phyloP scores from a whole-genome alignment of 2,797 vertebrate genomes.

The Psittacula echo region DNA sequence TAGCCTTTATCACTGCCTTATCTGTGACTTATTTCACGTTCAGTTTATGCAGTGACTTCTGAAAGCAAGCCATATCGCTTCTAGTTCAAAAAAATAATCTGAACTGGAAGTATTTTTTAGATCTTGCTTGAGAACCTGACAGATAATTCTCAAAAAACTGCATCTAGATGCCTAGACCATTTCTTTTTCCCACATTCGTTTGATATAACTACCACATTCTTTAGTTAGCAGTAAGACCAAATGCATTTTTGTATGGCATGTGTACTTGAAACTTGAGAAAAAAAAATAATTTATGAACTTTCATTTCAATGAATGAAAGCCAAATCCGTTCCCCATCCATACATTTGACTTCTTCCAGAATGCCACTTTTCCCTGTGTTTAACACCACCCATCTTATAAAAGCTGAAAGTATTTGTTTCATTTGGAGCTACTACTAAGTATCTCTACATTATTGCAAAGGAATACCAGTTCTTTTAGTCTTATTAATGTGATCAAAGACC shows the following conservation, averaged over 20 bases:
- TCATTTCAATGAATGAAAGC: background rate
- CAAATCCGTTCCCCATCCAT: background rate
- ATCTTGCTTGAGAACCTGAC: background rate
- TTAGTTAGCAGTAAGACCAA: background rate
- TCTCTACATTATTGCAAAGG: background rate
- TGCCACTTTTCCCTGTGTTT: background rate
- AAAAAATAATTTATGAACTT: background rate
- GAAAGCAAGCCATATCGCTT: background rate
- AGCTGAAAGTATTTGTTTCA: background rate
- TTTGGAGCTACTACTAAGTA: rapidly evolving
- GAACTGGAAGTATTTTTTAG: background rate
- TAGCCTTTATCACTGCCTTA: background rate
- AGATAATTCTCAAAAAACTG: background rate
- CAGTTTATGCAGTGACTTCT: background rate
- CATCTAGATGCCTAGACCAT: background rate
- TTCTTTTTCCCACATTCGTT: background rate
- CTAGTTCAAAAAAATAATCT: background rate
- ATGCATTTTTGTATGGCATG: background rate
- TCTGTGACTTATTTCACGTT: background rate
- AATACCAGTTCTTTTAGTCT: background rate
- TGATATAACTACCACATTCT: background rate
- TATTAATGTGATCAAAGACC: background rate
- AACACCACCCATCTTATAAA: background rate
- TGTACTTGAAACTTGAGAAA: background rate
- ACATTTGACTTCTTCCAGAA: background rate